A percentile compares a stretch with the other conserved stretches of the same genome.
These are phyloP conservation scores for Bos taurus DNA, from an alignment of 2,113 vertebrate species.

Conservation along the genomic window DNA sequence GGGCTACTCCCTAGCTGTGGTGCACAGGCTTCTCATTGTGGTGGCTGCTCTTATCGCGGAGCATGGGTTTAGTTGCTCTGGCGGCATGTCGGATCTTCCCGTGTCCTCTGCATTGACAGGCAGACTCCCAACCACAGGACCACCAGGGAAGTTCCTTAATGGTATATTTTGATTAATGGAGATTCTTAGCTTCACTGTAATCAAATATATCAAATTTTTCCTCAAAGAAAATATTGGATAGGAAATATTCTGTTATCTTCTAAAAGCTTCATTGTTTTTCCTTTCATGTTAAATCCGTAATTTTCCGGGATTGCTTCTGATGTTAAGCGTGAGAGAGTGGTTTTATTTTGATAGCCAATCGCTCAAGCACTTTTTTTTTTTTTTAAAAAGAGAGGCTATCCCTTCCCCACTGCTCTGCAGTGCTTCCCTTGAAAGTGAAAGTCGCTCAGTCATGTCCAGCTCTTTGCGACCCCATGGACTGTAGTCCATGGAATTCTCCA, in stretches of 20 bases:
- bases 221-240: background rate
- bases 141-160: background rate
- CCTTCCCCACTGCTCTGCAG: background rate
- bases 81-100: background rate
- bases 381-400: background rate
- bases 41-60: rapidly evolving
- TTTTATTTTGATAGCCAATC: background rate
- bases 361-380: background rate
- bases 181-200: background rate
- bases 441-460: background rate
- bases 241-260: background rate
- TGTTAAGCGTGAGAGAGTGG: background rate
- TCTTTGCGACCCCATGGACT: background rate
- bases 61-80: background rate
- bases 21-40: rapidly evolving
- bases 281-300: background rate
- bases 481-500: background rate
- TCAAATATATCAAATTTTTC: background rate
- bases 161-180: background rate
- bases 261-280: background rate
- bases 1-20: background rate
- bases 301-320: background rate
- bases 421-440: background rate
- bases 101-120: background rate
- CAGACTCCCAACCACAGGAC: background rate